Evolutionary conservation across 2,797 vertebrate species (phyloP), one percentile per base, ranked within the genome.

Genomic region (Octomys mimax): DNA sequence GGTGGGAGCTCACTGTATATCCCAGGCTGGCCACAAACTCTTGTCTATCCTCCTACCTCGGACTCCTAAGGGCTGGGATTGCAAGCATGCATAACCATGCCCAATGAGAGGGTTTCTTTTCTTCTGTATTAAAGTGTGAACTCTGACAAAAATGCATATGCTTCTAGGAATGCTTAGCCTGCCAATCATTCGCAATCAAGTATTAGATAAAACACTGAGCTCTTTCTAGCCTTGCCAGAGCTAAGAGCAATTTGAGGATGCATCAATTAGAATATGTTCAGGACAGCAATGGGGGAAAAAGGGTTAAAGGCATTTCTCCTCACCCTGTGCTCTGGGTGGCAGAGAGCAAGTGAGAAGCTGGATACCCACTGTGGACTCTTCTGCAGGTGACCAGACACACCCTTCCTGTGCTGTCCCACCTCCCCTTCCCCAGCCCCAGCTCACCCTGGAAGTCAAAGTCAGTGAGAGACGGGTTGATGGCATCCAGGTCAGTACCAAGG

Each of bases 401-500:
- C 14, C 75, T 68, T 87, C 71, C 21, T 10, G 71, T 39, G 31
- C 59, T 28, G 22, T 62, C 24, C 87, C 46, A 26, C 62, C 78
- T 78, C 68, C 85, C 73, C 31, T 26, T 89, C 28, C 81, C 83
- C 9, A 39, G 0, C 49, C 79, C 21, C 52, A 57, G 93, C 97
- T 97, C 75, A 99, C 99, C 99, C 98, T 99, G 99, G 97, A 99
- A 99, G 96, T 99, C 99, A 80, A 99, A 99, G 95, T 99, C 99
- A 0, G 99, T 99, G 96, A 99, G 99, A 97, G 99, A 99, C 0
- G 99, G 99, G 91, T 99, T 99, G 71, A 99, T 99, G 16, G 98
- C 99, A 85, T 99, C 99, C 1, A 99, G 98, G 80, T 99, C 99
- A 0, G 98, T 99, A 94, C 98, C 99, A 87, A 98, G 97, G 19